Base-by-base conservation (phyloP, 1,140 invertebrate genomes). In the Euschistus heros region DNA sequence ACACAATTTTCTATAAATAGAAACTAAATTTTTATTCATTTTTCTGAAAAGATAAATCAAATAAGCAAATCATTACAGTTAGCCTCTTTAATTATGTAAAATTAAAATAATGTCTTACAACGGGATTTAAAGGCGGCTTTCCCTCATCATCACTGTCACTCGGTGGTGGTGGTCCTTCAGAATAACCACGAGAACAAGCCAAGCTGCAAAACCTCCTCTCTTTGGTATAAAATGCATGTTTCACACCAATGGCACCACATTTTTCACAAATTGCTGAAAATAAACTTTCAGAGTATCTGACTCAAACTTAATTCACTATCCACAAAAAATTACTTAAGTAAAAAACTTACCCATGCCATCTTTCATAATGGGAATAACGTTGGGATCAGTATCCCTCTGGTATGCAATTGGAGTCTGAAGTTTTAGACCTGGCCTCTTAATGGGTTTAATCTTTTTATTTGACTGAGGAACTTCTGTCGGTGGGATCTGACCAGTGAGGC, bases 201-300 rank as follows among this genome's bases (percentile, higher is more conserved):
- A 87, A 80, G 73, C 86, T 89, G 73, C 87, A 90, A 75, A 86
- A 89, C 67, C 86, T 78, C 69, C 91, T 80, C 68, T 90, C 87
- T 75, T 89, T 88, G 14, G 89, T 91, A 72, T 93, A 92, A 76
- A 93, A 93, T 2, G 89, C 87, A 76, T 91, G 88, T 75, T 91
- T 92, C 7, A 92, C 89, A 67, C 91, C 91, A 69, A 92, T 89
- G 33, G 88, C 86, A 61, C 90, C 90, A 77, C 91, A 94, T 75
- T 89, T 88, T 76, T 91, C 87, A 81, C 90, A 93, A 37, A 91
- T 87, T 71, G 88, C 89, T 91, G 68, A 17, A 78, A 74, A 70
- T 62, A 37, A 37, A 37, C 33, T 37, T 13, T 22, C 44, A 54
- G n/a, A 64, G 22, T 37, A 63, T 30, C 17, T 18, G 44, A 33